A percentile compares a stretch with the other conserved stretches of the same genome.
Evolutionary conservation across 2,797 vertebrate genomes (phyloP).

Genomic region (Tapera naevia): DNA sequence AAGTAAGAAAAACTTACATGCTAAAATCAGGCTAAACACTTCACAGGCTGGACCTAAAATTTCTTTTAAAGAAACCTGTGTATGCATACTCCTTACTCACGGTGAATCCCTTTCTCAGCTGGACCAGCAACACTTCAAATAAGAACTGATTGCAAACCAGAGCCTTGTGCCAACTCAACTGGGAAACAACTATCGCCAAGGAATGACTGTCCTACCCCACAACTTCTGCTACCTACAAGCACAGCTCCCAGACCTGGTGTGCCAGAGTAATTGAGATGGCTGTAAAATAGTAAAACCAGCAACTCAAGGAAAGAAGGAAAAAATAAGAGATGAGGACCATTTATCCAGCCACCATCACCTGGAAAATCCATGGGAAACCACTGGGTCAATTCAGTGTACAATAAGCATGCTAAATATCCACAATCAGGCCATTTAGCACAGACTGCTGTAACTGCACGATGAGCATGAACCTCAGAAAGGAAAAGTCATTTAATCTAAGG

Average conservation of each 20-base stretch:
- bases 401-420: accelerated
- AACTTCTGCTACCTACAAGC: neutral
- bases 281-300: neutral
- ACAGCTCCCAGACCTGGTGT: neutral
- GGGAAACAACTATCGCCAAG: neutral
- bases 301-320: neutral
- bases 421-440: neutral
- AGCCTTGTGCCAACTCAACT: neutral
- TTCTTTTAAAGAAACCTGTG: neutral
- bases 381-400: neutral
- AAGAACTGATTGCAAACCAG: neutral
- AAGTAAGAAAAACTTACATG: neutral
- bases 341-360: neutral
- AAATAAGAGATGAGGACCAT: neutral
- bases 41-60: neutral
- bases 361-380: neutral
- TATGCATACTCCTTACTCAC: neutral
- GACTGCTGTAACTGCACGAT: neutral
- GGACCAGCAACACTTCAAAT: neutral
- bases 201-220: neutral
- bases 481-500: neutral
- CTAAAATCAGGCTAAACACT: neutral
- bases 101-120: neutral
- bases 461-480: neutral
- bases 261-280: neutral